A percentile compares a stretch with the other conserved stretches of the same genome.
phyloP scores from a whole-genome alignment of 2,888 invertebrate species.

The Margaritifera margaritifera region DNA sequence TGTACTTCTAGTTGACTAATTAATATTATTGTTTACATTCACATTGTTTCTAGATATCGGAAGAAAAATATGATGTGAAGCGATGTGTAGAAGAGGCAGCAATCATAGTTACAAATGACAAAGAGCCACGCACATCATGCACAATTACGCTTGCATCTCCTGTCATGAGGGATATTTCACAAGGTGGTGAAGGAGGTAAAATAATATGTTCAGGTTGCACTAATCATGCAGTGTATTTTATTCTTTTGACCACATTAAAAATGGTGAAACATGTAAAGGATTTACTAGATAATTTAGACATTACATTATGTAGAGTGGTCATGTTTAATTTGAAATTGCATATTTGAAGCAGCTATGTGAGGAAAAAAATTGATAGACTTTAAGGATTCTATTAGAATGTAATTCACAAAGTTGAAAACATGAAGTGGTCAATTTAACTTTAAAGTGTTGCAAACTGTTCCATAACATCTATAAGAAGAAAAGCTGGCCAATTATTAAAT shows the following conservation, averaged over 20 bases:
- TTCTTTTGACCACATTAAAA: not conserved
- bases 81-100: constrained; percentile 89
- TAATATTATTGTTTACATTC: too few relatives aligned
- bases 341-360: constrained; percentile 1
- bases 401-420: not conserved
- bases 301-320: constrained; percentile 50
- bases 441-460: not conserved
- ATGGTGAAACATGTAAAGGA: not conserved
- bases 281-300: constrained; percentile 1
- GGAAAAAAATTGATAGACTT: not conserved
- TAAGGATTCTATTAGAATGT: constrained; percentile 2
- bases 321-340: constrained; percentile 27
- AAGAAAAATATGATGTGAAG: constrained; percentile 87
- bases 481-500: not conserved
- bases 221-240: not conserved
- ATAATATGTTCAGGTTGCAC: constrained; percentile 1
- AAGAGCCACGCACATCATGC: constrained; percentile 78
- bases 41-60: constrained; percentile 75
- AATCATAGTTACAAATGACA: constrained; percentile 84
- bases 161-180: constrained; percentile 84
- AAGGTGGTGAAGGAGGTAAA: constrained; percentile 52
- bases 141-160: constrained; percentile 94
- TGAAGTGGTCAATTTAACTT: not conserved
- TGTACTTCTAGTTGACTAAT: too few relatives aligned
- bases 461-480: not conserved